A percentile compares a stretch with the other conserved stretches of the same genome.
phyloP scores from a whole-genome alignment of 2,797 vertebrate species.

The Anabacerthia variegaticeps region DNA sequence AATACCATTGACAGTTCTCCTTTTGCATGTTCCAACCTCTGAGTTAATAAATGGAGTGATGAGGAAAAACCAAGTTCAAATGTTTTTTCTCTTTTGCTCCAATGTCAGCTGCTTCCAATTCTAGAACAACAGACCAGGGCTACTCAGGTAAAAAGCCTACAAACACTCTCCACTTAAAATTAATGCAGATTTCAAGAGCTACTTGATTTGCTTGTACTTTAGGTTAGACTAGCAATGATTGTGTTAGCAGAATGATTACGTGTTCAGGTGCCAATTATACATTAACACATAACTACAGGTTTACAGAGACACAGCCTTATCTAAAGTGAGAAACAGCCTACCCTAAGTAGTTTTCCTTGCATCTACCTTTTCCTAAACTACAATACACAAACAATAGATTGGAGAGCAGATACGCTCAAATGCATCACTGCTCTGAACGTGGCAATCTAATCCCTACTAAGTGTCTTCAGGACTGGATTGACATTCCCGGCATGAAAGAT shows the following conservation, averaged over 20 bases:
- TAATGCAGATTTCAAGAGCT: neutral
- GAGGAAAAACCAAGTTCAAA: neutral
- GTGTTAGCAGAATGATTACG: neutral
- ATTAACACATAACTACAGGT: neutral
- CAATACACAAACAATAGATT: neutral
- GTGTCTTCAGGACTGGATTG: neutral
- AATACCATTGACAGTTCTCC: neutral
- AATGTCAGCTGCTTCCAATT: neutral
- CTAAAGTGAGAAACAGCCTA: neutral
- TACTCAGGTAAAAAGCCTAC: neutral
- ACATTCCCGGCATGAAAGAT: neutral
- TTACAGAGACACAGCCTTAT: neutral
- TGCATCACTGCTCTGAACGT: neutral
- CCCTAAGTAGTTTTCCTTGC: neutral
- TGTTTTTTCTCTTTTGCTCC: neutral
- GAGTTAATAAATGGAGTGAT: neutral
- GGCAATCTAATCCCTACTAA: neutral
- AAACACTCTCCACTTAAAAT: neutral
- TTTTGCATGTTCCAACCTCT: neutral
- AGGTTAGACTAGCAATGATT: neutral
- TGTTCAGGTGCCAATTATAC: neutral
- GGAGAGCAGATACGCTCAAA: neutral
- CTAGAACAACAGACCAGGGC: neutral
- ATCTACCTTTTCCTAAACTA: neutral
- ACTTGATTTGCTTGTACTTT: conserved; percentile 21